These are phyloP conservation scores for Gephyroberyx darwinii DNA, from an alignment of 2,797 vertebrate species.

Conservation along the genomic window DNA sequence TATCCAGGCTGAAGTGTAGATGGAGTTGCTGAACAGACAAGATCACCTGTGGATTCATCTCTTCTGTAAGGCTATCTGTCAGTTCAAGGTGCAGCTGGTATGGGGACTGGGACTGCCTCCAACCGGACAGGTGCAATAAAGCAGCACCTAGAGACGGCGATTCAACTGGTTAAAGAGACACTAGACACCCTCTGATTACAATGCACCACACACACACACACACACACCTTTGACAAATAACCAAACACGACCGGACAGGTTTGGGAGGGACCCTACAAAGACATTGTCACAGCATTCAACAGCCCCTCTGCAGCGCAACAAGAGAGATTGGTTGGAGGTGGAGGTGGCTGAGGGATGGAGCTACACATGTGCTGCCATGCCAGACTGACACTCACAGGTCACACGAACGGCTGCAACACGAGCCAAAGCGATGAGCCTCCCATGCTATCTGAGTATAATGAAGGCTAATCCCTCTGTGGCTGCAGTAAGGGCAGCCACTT, in stretches of 20 bases:
- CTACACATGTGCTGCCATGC: not conserved
- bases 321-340: not conserved
- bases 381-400: not conserved
- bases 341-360: not conserved
- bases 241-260: slow-evolving; percentile 43
- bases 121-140: slow-evolving; percentile 39
- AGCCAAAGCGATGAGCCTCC: slow-evolving; percentile 24
- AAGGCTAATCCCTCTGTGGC: slow-evolving; percentile 46
- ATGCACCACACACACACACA: slow-evolving; percentile 5
- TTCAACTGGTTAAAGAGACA: slow-evolving; percentile 12
- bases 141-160: not conserved
- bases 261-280: slow-evolving; percentile 21
- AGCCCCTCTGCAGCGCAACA: not conserved
- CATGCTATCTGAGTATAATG: slow-evolving; percentile 26
- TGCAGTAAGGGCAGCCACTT: slow-evolving; percentile 48
- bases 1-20: slow-evolving; percentile 5
- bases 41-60: slow-evolving; percentile 18
- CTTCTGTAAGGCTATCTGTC: slow-evolving; percentile 15
- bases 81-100: slow-evolving; percentile 15
- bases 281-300: not conserved
- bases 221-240: slow-evolving; percentile 11
- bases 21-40: slow-evolving; percentile 21
- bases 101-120: slow-evolving; percentile 27
- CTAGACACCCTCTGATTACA: not conserved
- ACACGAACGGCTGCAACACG: slow-evolving; percentile 26